A percentile compares a stretch with the other conserved stretches of the same genome.
Evolutionary conservation across 2,113 vertebrate genomes (phyloP).

Genomic region (Xiphophorus maculatus): DNA sequence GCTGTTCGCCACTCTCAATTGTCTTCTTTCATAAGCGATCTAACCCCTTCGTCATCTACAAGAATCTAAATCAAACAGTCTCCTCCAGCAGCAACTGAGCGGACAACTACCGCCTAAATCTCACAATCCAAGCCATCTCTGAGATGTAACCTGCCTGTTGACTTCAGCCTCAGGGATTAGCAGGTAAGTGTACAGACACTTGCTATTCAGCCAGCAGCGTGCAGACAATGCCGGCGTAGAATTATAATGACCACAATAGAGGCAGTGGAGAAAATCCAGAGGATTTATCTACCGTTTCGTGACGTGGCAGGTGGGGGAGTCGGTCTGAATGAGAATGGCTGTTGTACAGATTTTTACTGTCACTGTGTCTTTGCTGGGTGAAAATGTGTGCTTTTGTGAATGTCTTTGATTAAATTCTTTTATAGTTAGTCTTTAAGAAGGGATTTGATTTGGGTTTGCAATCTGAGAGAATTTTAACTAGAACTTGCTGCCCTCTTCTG

Average conservation of each 20-base stretch:
- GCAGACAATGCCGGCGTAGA: constrained; percentile 38
- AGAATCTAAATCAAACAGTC: constrained; percentile 61
- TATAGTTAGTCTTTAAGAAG: constrained; percentile 43
- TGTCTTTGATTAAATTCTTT: constrained; percentile 19
- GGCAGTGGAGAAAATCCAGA: constrained; percentile 53
- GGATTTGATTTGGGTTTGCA: constrained; percentile 27
- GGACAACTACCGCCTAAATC: constrained; percentile 54
- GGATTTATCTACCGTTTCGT: constrained; percentile 61
- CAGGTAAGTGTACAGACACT: constrained; percentile 56
- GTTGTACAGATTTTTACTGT: constrained; percentile 26
- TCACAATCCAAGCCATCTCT: constrained; percentile 43
- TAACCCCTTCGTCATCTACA: constrained; percentile 42
- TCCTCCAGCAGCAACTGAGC: constrained; percentile 39
- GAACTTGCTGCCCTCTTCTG: constrained; percentile 57
- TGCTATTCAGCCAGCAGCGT: constrained; percentile 51
- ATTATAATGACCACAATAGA: constrained; percentile 70
- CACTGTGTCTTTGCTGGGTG: constrained; percentile 7
- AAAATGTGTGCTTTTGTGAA: constrained; percentile 8
- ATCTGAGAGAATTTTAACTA: constrained; percentile 11
- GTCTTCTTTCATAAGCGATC: constrained; percentile 24
- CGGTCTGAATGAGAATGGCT: constrained; percentile 55
- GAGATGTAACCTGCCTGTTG: constrained; percentile 72
- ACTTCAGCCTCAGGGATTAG: constrained; percentile 65
- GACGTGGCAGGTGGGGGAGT: constrained; percentile 41
- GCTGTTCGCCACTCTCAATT: constrained; percentile 16